Evolutionary conservation across 2,888 invertebrate species (phyloP).

Genomic region (Noctua fimbriata): DNA sequence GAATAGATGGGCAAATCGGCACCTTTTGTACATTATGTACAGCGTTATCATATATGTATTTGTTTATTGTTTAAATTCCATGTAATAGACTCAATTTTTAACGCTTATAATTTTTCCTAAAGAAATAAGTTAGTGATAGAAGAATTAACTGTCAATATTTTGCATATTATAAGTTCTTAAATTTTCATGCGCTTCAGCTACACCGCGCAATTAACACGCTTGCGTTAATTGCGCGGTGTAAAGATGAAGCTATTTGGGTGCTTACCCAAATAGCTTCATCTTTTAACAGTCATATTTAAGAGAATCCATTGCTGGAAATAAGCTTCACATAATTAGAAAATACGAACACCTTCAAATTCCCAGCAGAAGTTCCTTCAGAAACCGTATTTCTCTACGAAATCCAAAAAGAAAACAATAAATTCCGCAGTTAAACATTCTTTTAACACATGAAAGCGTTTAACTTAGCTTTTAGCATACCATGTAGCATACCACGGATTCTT

Average conservation of each 20-base stretch:
- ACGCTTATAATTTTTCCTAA: not conserved
- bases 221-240: too few species aligned
- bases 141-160: too few species aligned
- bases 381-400: not conserved
- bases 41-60: not conserved
- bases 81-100: too few species aligned
- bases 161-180: too few species aligned
- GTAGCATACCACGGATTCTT: constrained; percentile 25
- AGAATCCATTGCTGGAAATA: not conserved
- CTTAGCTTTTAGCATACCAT: constrained; percentile 9
- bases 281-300: not conserved
- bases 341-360: not conserved
- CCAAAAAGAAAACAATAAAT: not conserved
- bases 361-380: not conserved
- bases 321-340: not conserved
- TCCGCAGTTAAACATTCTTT: constrained; percentile 1
- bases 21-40: not conserved
- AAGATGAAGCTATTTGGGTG: too few species aligned
- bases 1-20: not conserved
- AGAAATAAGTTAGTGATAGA: not conserved
- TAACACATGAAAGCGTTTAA: constrained; percentile 6
- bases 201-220: not conserved
- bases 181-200: not conserved
- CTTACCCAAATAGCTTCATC: rapidly evolving
- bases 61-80: not conserved